Base-by-base conservation (phyloP, 2,113 vertebrate genomes). In the Bos indicus region DNA sequence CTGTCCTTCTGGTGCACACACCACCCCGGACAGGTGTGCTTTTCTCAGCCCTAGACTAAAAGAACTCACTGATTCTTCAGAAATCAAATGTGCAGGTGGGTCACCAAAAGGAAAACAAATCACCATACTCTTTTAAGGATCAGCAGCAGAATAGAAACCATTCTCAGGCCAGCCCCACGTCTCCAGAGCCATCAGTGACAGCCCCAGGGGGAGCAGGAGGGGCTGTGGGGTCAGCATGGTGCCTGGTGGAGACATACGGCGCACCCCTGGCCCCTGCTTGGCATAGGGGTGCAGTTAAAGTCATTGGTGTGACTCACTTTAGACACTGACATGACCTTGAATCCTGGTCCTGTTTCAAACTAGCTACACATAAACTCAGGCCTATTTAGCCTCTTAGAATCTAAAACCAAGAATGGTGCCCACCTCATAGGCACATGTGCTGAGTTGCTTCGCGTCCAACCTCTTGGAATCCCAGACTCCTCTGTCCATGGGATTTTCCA, bases 221-320 rank as follows among this genome's bases (percentile, higher is more conserved):
- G n/a, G 28, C 40, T 12, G 30, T 14, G 1, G 14, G 3, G 51
- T 1, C 28, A 2, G 78, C 19, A 13, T 7, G 23, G 43, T 3
- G 12, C 13, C 4, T 2, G 8, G 56, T 17, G 16, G 71, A 87
- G 88, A 30, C 9, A 5, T 1, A 30, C 3, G 6, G 67, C 0
- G 0, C 88, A 74, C 1, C 0, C 21, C 12, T 9, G 88, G 54
- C 59, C 25, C 33, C 0, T 12, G 13, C 52, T 77, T 15, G 3
- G 67, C 16, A 25, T 15, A 10, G n/a, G 40, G n/a, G 16, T 1
- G 2, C 25, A 16, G 92, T 12, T 48, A 6, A 33, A 48, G 62
- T 43, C 51, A 46, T 67, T 1, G 3, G 21, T 19, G 0, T 19
- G 15, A 62, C 33, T 62, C 59, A n/a, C 33, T 26, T 36, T 26